These are phyloP conservation scores for Synanceia verrucosa DNA, from an alignment of 2,797 vertebrate species.

Conservation along the genomic window DNA sequence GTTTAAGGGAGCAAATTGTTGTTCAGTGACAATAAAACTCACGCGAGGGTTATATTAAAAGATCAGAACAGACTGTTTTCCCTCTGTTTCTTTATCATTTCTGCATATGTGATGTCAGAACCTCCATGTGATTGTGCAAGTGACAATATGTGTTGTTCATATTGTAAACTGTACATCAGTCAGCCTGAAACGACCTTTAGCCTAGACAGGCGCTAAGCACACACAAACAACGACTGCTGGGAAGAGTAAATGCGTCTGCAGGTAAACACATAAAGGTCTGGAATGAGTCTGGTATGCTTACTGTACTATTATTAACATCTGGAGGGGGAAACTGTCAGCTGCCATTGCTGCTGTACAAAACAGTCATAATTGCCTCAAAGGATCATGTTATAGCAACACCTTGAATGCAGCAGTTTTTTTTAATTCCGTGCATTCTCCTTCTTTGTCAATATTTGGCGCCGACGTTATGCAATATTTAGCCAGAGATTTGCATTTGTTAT, in stretches of 20 bases:
- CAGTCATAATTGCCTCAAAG: constrained; percentile 29
- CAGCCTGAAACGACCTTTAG: neutral
- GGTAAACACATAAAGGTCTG: constrained; percentile 29
- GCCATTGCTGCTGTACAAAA: constrained; percentile 13
- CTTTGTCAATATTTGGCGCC: neutral
- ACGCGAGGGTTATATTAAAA: constrained; percentile 5
- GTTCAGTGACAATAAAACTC: too few relatives aligned
- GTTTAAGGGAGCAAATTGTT: neutral
- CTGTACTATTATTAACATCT: constrained; percentile 27
- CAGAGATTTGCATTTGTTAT: neutral
- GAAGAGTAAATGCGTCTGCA: constrained; percentile 1
- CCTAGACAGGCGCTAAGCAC: neutral
- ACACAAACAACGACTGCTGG: neutral
- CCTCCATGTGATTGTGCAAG: neutral
- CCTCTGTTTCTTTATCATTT: neutral
- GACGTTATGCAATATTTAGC: neutral
- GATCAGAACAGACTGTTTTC: constrained; percentile 3
- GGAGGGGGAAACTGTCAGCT: constrained; percentile 14
- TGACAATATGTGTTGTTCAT: neutral
- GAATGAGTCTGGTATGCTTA: constrained; percentile 10
- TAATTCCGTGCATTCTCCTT: neutral
- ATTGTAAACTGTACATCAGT: neutral
- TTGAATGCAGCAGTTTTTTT: neutral
- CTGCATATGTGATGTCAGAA: constrained; percentile 9
- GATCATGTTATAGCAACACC: neutral